Percentiles rank a stretch among this genome's conserved stretches.
Conservation (phyloP, 2,797 vertebrate genomes). For the Danio jaintianensis region DNA sequence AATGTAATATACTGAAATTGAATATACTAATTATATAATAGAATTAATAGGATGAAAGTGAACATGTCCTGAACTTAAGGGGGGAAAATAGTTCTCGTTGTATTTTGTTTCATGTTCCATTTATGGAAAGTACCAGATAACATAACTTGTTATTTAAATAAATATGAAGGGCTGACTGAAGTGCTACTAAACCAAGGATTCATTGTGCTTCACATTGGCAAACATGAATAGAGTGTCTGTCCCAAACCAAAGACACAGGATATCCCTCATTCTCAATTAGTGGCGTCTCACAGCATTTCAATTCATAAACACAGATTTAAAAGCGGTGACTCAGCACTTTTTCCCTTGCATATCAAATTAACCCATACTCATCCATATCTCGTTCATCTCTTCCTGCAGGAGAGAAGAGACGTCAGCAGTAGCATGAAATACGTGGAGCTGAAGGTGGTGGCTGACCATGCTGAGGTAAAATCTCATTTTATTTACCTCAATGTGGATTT, state of each 20-base stretch:
- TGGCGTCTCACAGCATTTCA: background rate
- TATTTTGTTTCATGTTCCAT: background rate
- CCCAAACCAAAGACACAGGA: conserved; percentile 22
- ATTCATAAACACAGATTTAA: conserved; percentile 6
- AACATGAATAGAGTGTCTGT: conserved; percentile 37
- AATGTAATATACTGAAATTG: too few relatives aligned
- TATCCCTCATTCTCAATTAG: conserved; percentile 13
- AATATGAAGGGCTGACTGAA: conserved; percentile 12
- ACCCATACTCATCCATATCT: background rate
- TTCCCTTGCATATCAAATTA: conserved; percentile 2
- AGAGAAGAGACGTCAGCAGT: conserved; percentile 84
- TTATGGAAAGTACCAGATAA: conserved; percentile 5
- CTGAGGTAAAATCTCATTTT: conserved; percentile 84
- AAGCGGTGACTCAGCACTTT: conserved; percentile 9
- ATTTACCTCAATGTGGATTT: background rate
- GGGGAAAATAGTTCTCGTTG: too few relatives aligned
- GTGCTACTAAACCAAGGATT: conserved; percentile 15
- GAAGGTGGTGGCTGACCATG: conserved; percentile 91
- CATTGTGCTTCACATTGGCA: conserved; percentile 15
- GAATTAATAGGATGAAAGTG: background rate
- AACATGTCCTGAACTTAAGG: background rate
- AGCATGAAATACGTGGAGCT: conserved; percentile 93
- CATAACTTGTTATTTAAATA: conserved; percentile 17
- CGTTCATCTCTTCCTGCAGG: conserved; percentile 70
- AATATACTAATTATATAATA: too few relatives aligned